Conservation (phyloP, 2,113 vertebrate genomes). For the Pomatorhinus ruficollis region DNA sequence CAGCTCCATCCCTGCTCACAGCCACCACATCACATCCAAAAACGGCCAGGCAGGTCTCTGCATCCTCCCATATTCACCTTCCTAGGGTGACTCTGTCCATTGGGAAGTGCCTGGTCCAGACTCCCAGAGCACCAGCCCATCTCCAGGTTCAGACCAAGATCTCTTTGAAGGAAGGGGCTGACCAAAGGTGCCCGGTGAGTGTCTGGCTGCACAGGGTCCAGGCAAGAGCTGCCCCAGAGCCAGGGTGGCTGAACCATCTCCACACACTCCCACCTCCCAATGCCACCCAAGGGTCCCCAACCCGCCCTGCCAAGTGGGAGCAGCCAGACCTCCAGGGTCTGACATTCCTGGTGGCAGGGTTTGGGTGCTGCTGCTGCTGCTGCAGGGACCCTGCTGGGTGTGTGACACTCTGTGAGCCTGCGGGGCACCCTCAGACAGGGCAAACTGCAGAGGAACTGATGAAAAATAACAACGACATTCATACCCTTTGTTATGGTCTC, state of each 20-base stretch:
- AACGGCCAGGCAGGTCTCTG: rapidly evolving
- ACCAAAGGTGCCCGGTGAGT: rapidly evolving
- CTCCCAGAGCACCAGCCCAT: neutral
- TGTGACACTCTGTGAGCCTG: neutral
- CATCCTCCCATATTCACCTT: rapidly evolving
- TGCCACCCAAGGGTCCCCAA: neutral
- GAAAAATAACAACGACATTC: neutral
- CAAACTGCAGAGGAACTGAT: slow-evolving; percentile 9
- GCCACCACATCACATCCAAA: rapidly evolving
- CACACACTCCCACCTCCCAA: neutral
- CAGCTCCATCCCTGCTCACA: neutral
- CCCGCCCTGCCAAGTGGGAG: neutral
- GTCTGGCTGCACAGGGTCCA: rapidly evolving
- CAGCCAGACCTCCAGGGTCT: neutral
- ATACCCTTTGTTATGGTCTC: neutral
- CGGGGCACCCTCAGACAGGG: neutral
- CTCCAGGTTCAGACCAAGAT: neutral
- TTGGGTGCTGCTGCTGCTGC: neutral
- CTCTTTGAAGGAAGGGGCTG: neutral
- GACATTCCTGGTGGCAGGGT: neutral
- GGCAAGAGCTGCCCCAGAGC: rapidly evolving
- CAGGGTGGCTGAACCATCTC: neutral
- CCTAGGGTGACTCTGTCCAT: rapidly evolving
- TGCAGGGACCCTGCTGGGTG: neutral
- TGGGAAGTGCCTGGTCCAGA: rapidly evolving